Evolutionary conservation across 2,113 vertebrate genomes (phyloP).

Genomic region (Choloepus hoffmanni): DNA sequence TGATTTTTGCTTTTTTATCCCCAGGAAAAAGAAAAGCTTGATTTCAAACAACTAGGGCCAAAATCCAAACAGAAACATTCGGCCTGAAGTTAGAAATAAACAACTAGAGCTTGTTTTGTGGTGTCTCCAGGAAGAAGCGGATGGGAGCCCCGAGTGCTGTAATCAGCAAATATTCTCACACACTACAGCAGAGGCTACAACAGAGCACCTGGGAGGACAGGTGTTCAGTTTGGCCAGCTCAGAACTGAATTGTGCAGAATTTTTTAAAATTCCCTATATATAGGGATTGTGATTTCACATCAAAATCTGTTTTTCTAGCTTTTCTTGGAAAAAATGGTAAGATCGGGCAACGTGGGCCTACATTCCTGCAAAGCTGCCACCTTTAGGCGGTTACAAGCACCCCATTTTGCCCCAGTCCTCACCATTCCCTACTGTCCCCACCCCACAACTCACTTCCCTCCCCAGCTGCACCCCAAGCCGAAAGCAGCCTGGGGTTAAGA

Average conservation of each 20-base stretch:
- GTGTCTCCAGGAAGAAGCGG: not conserved
- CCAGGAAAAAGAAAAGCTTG: not conserved
- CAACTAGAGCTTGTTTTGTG: not conserved
- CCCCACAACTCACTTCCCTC: not conserved
- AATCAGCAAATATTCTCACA: not conserved
- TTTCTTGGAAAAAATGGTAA: not conserved
- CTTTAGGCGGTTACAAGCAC: not conserved
- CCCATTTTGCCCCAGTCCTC: not conserved
- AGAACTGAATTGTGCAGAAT: not conserved
- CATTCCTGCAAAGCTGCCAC: not conserved
- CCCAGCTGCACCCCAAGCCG: not conserved
- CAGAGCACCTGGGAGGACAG: not conserved
- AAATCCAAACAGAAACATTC: not conserved
- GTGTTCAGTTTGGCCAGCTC: not conserved
- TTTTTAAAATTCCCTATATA: not conserved
- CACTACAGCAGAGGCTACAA: not conserved
- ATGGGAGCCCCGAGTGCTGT: not conserved
- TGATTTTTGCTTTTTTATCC: not conserved
- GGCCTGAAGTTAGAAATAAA: not conserved
- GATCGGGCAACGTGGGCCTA: not conserved
- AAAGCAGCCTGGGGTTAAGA: not conserved
- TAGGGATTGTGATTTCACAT: not conserved
- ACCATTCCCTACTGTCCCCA: not conserved
- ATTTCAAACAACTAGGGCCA: not conserved
- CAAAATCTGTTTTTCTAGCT: not conserved